Percentiles rank a stretch among this genome's conserved stretches.
phyloP scores from a whole-genome alignment of 2,797 vertebrate species.

The Macropus fuliginosus region DNA sequence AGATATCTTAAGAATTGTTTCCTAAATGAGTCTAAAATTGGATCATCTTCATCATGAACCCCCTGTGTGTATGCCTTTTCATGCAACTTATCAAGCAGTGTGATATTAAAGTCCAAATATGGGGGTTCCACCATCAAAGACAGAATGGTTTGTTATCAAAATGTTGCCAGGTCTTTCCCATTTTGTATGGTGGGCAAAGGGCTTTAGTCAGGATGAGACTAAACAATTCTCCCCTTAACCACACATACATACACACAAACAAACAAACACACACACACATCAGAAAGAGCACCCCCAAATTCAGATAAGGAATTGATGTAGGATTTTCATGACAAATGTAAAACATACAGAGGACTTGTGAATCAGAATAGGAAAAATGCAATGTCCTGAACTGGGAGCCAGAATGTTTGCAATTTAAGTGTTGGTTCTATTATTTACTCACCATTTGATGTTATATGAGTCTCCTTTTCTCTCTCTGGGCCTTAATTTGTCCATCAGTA shows the following conservation, averaged over 20 bases:
- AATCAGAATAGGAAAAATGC: not conserved
- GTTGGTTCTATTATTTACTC: not conserved
- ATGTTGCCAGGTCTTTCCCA: not conserved
- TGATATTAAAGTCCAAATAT: not conserved
- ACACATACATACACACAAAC: not conserved
- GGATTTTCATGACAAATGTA: not conserved
- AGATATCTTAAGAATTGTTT: not conserved
- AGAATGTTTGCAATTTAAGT: not conserved
- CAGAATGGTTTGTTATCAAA: not conserved
- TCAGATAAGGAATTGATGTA: not conserved
- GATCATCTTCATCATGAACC: not conserved
- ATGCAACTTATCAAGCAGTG: not conserved
- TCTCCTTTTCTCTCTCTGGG: no score
- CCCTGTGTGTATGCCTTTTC: not conserved
- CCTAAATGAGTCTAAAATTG: not conserved
- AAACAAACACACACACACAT: not conserved
- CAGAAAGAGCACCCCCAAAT: not conserved
- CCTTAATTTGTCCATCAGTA: not conserved
- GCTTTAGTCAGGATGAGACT: not conserved
- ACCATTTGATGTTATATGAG: not conserved
- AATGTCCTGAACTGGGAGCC: not conserved
- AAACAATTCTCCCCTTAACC: not conserved
- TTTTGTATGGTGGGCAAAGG: not conserved
- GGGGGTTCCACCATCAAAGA: not conserved
- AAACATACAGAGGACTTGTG: not conserved